Percentiles rank a stretch among this genome's conserved stretches.
Evolutionary conservation across 1,140 invertebrate genomes (phyloP).

Genomic region (Zophobas atratus): DNA sequence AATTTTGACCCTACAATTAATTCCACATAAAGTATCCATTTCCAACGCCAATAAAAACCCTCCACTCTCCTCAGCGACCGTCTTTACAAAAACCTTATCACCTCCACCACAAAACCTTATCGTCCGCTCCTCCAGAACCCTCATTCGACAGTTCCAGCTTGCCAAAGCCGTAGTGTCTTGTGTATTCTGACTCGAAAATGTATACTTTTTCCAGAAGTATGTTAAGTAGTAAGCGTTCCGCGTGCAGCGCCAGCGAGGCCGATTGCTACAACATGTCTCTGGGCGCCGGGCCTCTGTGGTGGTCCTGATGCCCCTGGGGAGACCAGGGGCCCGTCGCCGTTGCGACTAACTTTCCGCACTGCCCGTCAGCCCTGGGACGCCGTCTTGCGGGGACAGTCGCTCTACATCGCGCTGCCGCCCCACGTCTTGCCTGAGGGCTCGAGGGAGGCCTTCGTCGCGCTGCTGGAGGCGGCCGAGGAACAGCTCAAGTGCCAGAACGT

Average conservation of each 20-base stretch:
- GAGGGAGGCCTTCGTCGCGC: slow-evolving; percentile 92
- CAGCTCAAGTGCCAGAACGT: slow-evolving; percentile 87
- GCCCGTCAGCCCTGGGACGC: slow-evolving; percentile 66
- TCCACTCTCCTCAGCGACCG: too few relatives aligned
- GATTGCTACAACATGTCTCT: slow-evolving; percentile 89
- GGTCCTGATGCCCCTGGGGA: slow-evolving; percentile 91
- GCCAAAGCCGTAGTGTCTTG: not conserved
- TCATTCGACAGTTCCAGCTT: not conserved
- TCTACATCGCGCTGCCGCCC: slow-evolving; percentile 91
- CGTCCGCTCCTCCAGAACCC: not conserved
- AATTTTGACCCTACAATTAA: too few relatives aligned
- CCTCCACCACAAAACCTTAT: too few relatives aligned
- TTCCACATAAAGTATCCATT: too few relatives aligned
- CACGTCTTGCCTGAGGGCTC: slow-evolving; percentile 89
- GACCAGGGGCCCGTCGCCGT: slow-evolving; percentile 65
- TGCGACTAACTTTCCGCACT: slow-evolving; percentile 67
- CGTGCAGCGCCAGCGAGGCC: slow-evolving; percentile 71
- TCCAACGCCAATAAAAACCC: too few relatives aligned
- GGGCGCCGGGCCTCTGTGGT: slow-evolving; percentile 98
- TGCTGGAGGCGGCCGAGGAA: slow-evolving; percentile 97
- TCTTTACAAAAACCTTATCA: too few relatives aligned
- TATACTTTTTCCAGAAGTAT: slow-evolving; percentile 39
- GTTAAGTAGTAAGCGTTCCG: slow-evolving; percentile 73
- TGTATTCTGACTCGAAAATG: not conserved
- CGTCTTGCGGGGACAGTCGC: slow-evolving; percentile 80